Conservation (phyloP, 2,888 invertebrate genomes). For the Limnephilus lunatus region DNA sequence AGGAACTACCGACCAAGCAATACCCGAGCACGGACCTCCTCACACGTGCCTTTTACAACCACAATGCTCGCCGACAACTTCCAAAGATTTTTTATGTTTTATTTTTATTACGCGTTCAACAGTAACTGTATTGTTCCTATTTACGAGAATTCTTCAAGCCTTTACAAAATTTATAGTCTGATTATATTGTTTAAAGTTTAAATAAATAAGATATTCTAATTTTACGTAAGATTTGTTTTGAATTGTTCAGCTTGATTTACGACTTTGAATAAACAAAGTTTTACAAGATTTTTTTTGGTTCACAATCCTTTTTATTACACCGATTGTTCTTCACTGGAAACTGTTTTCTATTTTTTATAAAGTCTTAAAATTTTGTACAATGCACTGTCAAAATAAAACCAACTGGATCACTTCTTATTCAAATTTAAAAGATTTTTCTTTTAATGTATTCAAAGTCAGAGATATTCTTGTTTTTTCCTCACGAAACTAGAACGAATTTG, state of each 20-base stretch:
- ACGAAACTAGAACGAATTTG: constrained; percentile 26
- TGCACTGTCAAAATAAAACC: constrained; percentile 31
- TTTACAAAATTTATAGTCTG: constrained; percentile 29
- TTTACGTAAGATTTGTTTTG: constrained; percentile 37
- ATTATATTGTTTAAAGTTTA: constrained; percentile 28
- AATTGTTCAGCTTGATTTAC: constrained; percentile 30
- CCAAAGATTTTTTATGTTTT: constrained; percentile 34
- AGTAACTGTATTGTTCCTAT: constrained; percentile 40
- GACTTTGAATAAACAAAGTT: constrained; percentile 24
- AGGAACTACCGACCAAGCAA: not conserved
- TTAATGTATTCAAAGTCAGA: constrained; percentile 14
- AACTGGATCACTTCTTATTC: constrained; percentile 3
- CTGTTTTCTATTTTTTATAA: constrained; percentile 40
- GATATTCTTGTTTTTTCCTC: constrained; percentile 11
- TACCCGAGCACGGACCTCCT: constrained; percentile 9
- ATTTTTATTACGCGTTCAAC: constrained; percentile 31
- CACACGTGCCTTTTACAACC: constrained; percentile 49
- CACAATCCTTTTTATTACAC: constrained; percentile 24
- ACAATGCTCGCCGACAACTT: constrained; percentile 23
- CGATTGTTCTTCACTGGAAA: constrained; percentile 19
- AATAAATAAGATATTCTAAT: constrained; percentile 48
- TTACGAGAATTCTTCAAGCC: not conserved
- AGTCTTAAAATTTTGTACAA: constrained; percentile 26
- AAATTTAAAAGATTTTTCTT: not conserved
- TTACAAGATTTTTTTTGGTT: constrained; percentile 2